Conservation (phyloP, 2,797 vertebrate species). For the Cossypha caffra region DNA sequence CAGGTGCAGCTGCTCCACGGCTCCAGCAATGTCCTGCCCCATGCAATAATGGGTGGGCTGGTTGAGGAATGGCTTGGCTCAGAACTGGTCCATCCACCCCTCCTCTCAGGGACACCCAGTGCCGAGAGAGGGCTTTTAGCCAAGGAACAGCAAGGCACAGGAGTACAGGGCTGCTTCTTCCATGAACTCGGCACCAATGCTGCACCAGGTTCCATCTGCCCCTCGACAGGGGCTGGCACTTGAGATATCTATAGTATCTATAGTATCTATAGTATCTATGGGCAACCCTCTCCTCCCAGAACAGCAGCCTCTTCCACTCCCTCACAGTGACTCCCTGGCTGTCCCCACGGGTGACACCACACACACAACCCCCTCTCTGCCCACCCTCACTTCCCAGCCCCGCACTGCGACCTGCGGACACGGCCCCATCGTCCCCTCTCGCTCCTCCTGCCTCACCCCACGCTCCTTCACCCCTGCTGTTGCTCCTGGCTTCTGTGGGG, state of each 20-base stretch:
- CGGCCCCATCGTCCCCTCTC: accelerated
- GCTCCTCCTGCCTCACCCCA: not conserved
- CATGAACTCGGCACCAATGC: not conserved
- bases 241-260: too few relatives aligned
- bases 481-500: not conserved
- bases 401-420: accelerated
- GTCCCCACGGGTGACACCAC: not conserved
- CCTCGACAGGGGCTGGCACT: accelerated
- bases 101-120: not conserved
- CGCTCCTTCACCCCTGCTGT: accelerated
- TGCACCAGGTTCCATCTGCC: not conserved
- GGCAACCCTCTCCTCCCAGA: not conserved
- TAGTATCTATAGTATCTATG: too few relatives aligned
- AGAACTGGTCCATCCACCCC: not conserved
- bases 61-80: not conserved
- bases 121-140: not conserved
- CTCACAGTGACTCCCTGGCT: not conserved
- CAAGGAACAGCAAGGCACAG: not conserved
- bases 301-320: not conserved
- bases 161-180: not conserved
- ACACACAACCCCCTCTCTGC: accelerated
- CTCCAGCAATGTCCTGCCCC: not conserved
- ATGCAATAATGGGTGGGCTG: accelerated
- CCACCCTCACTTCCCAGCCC: not conserved
- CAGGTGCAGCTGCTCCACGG: not conserved